A percentile compares a stretch with the other conserved stretches of the same genome.
Conservation (phyloP, 92 coral and sea anemone species). For the Actinostola sp. region DNA sequence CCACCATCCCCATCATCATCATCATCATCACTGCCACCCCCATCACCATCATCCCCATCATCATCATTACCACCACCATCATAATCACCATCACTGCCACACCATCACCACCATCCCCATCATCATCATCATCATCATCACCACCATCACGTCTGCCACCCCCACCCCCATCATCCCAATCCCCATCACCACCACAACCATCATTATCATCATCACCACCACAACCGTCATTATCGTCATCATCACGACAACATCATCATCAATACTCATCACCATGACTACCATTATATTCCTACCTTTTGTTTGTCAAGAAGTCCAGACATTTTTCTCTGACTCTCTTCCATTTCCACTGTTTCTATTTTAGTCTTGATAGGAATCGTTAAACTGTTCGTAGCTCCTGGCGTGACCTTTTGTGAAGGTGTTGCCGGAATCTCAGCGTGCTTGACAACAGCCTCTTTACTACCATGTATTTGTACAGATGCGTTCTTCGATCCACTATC, state of each 20-base stretch:
- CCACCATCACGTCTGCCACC: neutral
- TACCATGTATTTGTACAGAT: no score
- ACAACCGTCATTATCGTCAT: no score
- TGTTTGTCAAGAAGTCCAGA: neutral
- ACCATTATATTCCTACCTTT: slow-evolving; percentile 12
- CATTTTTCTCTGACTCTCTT: slow-evolving; percentile 32
- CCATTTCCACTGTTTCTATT: slow-evolving; percentile 38
- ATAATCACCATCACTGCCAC: neutral
- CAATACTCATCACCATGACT: no score
- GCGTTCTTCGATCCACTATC: neutral
- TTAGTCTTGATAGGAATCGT: slow-evolving; percentile 34
- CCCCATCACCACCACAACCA: no score
- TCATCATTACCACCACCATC: no score
- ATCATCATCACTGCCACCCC: neutral
- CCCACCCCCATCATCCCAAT: no score
- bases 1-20: neutral
- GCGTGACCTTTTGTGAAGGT: neutral
- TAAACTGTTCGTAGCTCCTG: slow-evolving; percentile 8
- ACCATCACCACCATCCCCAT: neutral
- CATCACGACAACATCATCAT: neutral
- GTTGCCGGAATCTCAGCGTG: slow-evolving; percentile 18
- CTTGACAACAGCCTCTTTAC: slow-evolving; percentile 1
- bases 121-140: neutral
- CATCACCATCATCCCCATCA: neutral
- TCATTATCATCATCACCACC: no score